Evolutionary conservation across 2,113 vertebrate species (phyloP).

Genomic region (Telmatochromis brichardi): DNA sequence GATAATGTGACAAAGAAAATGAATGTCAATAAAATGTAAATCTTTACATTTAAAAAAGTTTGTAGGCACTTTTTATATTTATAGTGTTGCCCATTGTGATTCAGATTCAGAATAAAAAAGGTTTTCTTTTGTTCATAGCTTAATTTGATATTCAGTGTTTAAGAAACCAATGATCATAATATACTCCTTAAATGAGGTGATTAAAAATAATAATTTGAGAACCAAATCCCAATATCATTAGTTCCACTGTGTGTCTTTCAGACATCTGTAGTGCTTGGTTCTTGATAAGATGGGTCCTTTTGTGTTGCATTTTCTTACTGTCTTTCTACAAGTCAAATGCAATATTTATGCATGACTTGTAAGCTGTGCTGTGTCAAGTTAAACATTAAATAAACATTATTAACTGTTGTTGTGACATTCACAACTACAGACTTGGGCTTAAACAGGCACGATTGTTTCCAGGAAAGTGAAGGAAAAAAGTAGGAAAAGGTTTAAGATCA

Average conservation of each 20-base stretch:
- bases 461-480: background rate
- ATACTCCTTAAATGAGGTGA: background rate
- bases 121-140: background rate
- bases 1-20: background rate
- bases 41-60: background rate
- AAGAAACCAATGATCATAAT: background rate
- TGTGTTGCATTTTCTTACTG: background rate
- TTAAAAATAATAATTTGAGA: background rate
- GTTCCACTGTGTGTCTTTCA: background rate
- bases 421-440: background rate
- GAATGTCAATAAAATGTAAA: background rate
- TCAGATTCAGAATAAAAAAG: background rate
- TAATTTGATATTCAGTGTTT: background rate
- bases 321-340: background rate
- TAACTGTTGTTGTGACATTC: background rate
- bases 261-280: background rate
- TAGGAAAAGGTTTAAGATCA: background rate
- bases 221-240: background rate
- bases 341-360: background rate
- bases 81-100: background rate
- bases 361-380: background rate
- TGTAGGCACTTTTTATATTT: background rate
- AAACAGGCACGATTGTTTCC: background rate
- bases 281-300: background rate
- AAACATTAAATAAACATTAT: background rate